These are phyloP conservation scores for Conops quadrifasciatus DNA, from an alignment of 2,888 invertebrate genomes.

Conservation along the genomic window DNA sequence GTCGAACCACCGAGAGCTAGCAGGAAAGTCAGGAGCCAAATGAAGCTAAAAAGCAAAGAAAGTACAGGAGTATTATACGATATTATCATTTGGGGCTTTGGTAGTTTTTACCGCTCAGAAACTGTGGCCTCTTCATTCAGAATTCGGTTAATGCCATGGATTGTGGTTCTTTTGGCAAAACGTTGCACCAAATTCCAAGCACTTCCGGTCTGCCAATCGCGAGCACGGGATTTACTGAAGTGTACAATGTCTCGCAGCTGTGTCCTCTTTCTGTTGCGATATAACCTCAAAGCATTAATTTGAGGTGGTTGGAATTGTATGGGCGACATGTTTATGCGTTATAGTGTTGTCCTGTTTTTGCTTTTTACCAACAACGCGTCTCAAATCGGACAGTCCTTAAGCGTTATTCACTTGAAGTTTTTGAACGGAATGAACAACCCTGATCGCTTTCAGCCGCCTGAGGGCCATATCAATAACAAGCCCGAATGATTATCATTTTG, in stretches of 20 bases:
- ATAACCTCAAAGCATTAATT: conserved; percentile 34
- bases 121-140: conserved; percentile 46
- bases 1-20: conserved; percentile 57
- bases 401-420: background rate
- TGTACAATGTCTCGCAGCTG: too few species aligned
- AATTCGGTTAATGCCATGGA: conserved; percentile 58
- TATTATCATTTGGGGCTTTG: background rate
- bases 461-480: background rate
- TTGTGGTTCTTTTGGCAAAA: conserved; percentile 57
- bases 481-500: background rate
- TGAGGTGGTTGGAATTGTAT: conserved; percentile 42
- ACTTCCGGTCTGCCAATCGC: conserved; percentile 19
- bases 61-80: background rate
- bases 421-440: background rate
- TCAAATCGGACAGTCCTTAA: background rate
- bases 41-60: conserved; percentile 42
- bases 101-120: conserved; percentile 47
- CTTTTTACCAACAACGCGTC: too few species aligned
- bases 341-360: too few species aligned
- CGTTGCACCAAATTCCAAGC: conserved; percentile 49
- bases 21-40: conserved; percentile 57
- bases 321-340: conserved; percentile 35
- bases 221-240: conserved; percentile 19
- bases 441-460: background rate
- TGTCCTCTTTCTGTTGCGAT: background rate